Conservation (phyloP, 2,888 invertebrate genomes). For the Apoda limacodes region DNA sequence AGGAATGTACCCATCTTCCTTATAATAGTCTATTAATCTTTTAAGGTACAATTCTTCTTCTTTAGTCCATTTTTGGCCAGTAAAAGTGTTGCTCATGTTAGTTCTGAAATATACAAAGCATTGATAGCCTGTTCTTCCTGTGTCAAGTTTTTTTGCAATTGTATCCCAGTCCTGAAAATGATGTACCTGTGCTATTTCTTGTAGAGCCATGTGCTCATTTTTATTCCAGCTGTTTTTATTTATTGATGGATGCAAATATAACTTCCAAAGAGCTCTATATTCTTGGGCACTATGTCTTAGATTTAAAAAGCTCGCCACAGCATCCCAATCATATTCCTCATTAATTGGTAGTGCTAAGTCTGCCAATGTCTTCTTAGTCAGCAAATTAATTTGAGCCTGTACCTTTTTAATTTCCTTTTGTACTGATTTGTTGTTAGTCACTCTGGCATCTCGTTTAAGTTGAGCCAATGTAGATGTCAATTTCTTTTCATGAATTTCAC, state of each 20-base stretch:
- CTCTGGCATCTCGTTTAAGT: conserved; percentile 23
- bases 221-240: conserved; percentile 58
- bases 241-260: conserved; percentile 76
- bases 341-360: conserved; percentile 40
- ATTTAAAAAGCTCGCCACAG: conserved; percentile 53
- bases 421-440: conserved; percentile 10
- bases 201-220: conserved; percentile 33
- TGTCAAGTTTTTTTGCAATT: conserved; percentile 69
- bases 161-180: conserved; percentile 74
- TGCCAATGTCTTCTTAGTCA: conserved; percentile 29
- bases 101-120: conserved; percentile 76
- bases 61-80: conserved; percentile 69
- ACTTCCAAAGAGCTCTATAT: conserved; percentile 78
- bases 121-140: conserved; percentile 74
- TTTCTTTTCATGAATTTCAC: conserved; percentile 27
- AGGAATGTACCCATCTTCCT: conserved; percentile 75
- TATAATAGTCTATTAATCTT: conserved; percentile 72
- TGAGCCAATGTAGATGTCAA: conserved; percentile 28
- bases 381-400: conserved; percentile 24
- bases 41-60: conserved; percentile 77
- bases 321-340: conserved; percentile 71
- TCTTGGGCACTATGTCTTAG: conserved; percentile 72
- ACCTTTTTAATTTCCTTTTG: conserved; percentile 22
- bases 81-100: conserved; percentile 38
- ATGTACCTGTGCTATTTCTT: conserved; percentile 33